Base-by-base conservation (phyloP, 2,797 vertebrate species). In the Syngnathus rostellatus region DNA sequence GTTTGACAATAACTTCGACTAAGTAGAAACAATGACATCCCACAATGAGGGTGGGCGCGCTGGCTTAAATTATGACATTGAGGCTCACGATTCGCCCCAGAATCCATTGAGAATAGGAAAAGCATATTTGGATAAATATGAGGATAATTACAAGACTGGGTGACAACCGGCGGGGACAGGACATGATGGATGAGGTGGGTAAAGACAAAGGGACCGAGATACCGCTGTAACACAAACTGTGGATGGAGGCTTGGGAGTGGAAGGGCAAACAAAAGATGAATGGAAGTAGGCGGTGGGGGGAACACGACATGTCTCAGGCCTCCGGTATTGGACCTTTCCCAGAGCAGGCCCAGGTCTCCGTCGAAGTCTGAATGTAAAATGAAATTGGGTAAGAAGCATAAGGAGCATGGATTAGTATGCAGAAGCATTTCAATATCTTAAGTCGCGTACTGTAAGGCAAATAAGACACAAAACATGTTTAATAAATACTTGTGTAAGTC, bases 61-160 rank as follows among this genome's bases (percentile, higher is more conserved):
- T 87, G 87, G 82, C 80, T 88, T 88, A 78, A 85, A 79, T 89
- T 87, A 88, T 85, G 84, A 85, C 82, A 83, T 62, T 79, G 70
- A 81, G 75, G 79, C 83, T 81, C 74, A 73, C 72, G 70, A 84
- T 70, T 38, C 46, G 68, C 71, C 73, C 80, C 78, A 77, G 75
- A 72, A 16, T 31, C 76, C 2, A 43, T 71, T 54, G 77, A 64
- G 68, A 71, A 77, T 66, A 74, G 79, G 68, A 85, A 81, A 80
- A 78, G 79, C 74, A 78, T 77, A 80, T 86, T 88, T 72, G 63
- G 83, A 88, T 87, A 83, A 85, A 87, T 86, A 83, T 79, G 74
- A 82, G 31, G 83, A 87, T 89, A 90, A 90, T 90, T 87, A 86
- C 79, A 86, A 5, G 68, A 85, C 86, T 82, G 68, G 62, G 68